These are phyloP conservation scores for Lepidocyrtinus sp. DNA, from an alignment of 2,888 invertebrate genomes.

Conservation along the genomic window DNA sequence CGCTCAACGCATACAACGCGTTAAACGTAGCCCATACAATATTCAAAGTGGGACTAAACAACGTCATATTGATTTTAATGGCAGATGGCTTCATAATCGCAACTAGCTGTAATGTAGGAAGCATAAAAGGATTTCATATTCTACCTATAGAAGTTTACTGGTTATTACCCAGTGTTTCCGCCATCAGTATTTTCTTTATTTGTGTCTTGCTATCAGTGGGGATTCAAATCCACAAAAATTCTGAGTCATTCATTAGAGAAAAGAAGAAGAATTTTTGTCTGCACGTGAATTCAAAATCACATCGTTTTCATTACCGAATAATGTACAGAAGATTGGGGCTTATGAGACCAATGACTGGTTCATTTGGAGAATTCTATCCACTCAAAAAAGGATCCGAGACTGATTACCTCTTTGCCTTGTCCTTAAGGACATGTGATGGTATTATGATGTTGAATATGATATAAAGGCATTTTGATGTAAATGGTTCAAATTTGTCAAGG, in stretches of 20 bases:
- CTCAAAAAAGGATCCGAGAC: neutral
- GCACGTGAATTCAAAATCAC: neutral
- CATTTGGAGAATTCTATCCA: neutral
- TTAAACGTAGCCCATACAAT: neutral
- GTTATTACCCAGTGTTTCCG: neutral
- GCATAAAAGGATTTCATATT: neutral
- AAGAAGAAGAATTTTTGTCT: neutral
- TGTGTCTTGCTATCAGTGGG: neutral
- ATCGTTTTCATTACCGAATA: neutral
- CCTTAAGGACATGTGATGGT: slow-evolving; percentile 13
- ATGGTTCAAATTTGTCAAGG: no score
- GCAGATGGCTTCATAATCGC: neutral
- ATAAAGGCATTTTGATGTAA: no score
- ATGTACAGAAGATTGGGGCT: neutral
- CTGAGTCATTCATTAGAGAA: neutral
- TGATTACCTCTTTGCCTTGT: neutral
- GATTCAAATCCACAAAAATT: neutral
- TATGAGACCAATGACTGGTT: neutral
- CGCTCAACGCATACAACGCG: neutral
- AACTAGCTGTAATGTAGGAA: neutral
- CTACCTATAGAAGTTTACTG: slow-evolving; percentile 3
- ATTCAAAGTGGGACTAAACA: neutral
- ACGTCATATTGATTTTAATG: neutral
- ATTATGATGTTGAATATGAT: no score
- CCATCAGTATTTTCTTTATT: slow-evolving; percentile 1